Base-by-base conservation (phyloP, 1,140 invertebrate genomes). In the Caenorhabditis briggsae region DNA sequence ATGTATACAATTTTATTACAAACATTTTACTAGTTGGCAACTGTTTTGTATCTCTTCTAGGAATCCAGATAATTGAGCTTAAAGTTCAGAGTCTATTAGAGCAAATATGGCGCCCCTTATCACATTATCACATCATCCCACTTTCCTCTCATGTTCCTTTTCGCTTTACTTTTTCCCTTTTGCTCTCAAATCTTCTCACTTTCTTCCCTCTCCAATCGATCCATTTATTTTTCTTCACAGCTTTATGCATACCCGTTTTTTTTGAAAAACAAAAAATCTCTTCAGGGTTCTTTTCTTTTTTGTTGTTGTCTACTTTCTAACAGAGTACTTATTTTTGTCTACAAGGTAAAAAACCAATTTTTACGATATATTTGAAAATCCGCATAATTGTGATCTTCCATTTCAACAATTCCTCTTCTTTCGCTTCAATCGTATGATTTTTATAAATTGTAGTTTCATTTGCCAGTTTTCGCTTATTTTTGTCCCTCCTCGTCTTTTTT, bases 281-380 rank as follows among this genome's bases (percentile, higher is more conserved):
- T 33, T 20, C 82, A 83, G 82, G 58, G 82, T 83, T 43, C 43
- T 48, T 23, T 2, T 58, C 58, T 48, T 61, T n/a, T 82, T 43
- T 41, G 9, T 82, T 55, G 14, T 20, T 33, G 6, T 48, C 16
- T 25, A 33, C 33, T 11, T 23, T 11, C 33, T 23, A 58, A 59
- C 82, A 58, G 53, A 43, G 58, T 61, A 83, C n/a, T 25, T 23
- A 11, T 61, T 11, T 7, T 11, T 7, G 5, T 14, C 5, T n/a
- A 61, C 59, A 61, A 61, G 59, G 59, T 61, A 11, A 1, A 11
- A n/a, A 12, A 16, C 6, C 41, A 5, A 43, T 11, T 64, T 33
- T 82, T 83, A 16, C 33, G 20, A 58, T 56, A 33, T 33, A 33
- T 55, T 82, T 6, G 18, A 41, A 14, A 41, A 56, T 58, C 41